Base-by-base conservation (phyloP, 2,797 vertebrate genomes). In the Danionella dracula region DNA sequence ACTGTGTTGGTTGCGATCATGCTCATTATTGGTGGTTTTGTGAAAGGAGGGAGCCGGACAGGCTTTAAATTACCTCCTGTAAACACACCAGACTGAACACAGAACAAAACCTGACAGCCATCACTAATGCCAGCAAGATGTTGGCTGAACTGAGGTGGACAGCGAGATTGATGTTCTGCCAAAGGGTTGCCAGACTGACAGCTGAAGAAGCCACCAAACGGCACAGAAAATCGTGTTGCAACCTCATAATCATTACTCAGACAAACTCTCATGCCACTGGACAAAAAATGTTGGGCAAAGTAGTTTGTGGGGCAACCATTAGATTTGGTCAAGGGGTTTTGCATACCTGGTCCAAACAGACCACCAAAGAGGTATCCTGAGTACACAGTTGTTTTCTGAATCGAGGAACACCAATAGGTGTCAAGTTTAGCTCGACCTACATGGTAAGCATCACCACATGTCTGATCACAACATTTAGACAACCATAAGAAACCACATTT, bases 151-250 rank as follows among this genome's bases (percentile, higher is more conserved):
- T 87, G 86, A 0, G 81, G 78, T 0, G 94, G 92, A 62, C 94
- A 96, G 31, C 78, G 90, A 2, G 0, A 51, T 29, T 86, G 76
- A 41, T 5, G 20, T 0, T 27, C 68, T 0, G 78, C 85, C 71
- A 95, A 68, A 0, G 90, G 89, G 75, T 97, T 97, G 48, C 71
- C 85, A 1, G 82, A 79, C n/a, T 87, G 70, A 56, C 94, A 97
- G 78, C 93, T 95, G 68, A 97, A 95, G 79, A 97, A 89, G 10
- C 95, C 95, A 4, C 90, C 95, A 0, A 97, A 96, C 2, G 90
- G 86, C 11, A 94, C 88, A 0, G 90, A 74, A 6, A 84, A 86
- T 45, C 6, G 77, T 9, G 79, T 71, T 0, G 83, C 90, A 0
- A 1, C 0, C 73, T 95, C 94, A 0, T 90, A 93, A 75, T 97